These are phyloP conservation scores for Pissodes strobi DNA, from an alignment of 1,140 invertebrate genomes.

Conservation along the genomic window DNA sequence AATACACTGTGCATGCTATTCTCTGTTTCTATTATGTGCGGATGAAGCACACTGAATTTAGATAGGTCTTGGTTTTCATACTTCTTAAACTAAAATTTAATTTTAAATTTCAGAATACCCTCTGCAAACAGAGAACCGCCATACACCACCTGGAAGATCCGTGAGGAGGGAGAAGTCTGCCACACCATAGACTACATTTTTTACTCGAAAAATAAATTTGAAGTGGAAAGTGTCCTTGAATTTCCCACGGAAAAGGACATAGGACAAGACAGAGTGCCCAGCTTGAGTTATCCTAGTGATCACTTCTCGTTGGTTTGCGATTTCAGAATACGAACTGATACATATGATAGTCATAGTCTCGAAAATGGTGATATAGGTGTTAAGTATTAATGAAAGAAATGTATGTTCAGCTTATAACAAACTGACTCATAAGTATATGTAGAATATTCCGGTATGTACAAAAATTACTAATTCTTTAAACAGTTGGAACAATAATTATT, in stretches of 20 bases:
- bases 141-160: conserved; percentile 81
- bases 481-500: too few species aligned
- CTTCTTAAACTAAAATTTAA: too few species aligned
- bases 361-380: neutral
- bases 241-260: conserved; percentile 71
- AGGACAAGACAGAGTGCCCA: conserved; percentile 70
- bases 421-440: too few species aligned
- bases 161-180: conserved; percentile 72
- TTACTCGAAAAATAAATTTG: conserved; percentile 63
- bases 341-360: conserved; percentile 9
- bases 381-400: neutral
- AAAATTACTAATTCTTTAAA: too few species aligned
- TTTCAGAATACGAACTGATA: conserved; percentile 54
- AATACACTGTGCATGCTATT: too few species aligned
- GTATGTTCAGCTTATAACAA: too few species aligned
- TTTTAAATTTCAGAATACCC: conserved; percentile 38
- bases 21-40: too few species aligned
- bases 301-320: conserved; percentile 79
- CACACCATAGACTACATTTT: conserved; percentile 84
- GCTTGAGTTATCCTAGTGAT: conserved; percentile 75
- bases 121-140: conserved; percentile 64
- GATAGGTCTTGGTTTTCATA: too few species aligned
- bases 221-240: conserved; percentile 65
- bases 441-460: too few species aligned
- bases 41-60: too few species aligned